These are phyloP conservation scores for Zosterops japonicus DNA, from an alignment of 2,113 vertebrate genomes.

Conservation along the genomic window DNA sequence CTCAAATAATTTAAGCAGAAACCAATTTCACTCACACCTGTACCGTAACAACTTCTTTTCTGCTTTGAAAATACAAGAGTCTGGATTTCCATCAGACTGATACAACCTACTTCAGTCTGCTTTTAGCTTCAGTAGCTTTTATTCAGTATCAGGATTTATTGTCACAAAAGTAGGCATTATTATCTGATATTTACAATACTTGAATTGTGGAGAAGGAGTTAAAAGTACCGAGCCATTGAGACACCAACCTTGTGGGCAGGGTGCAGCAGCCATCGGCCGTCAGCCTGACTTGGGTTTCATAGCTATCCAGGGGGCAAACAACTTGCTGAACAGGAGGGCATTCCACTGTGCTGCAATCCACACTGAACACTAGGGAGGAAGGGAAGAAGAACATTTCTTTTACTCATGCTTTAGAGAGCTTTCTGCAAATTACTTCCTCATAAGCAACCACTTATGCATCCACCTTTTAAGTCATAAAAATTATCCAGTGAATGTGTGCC, in stretches of 20 bases:
- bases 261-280: constrained; percentile 91
- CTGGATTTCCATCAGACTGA: not conserved
- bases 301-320: constrained; percentile 87
- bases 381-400: not conserved
- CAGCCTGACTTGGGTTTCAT: constrained; percentile 87
- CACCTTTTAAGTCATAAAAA: not conserved
- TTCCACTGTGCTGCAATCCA: constrained; percentile 90
- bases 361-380: constrained; percentile 81
- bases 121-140: not conserved
- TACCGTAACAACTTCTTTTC: not conserved
- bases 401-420: not conserved
- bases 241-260: constrained; percentile 85
- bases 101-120: not conserved
- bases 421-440: not conserved
- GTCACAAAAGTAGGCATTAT: not conserved
- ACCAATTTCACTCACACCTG: not conserved
- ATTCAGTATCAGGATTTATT: not conserved
- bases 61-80: not conserved
- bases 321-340: constrained; percentile 87
- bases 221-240: not conserved
- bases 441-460: not conserved
- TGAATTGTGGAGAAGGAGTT: not conserved
- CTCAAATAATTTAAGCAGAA: not conserved
- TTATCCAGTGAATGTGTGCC: not conserved
- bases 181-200: not conserved